phyloP scores from a whole-genome alignment of 2,888 invertebrate genomes.

The Orthosia cruda region DNA sequence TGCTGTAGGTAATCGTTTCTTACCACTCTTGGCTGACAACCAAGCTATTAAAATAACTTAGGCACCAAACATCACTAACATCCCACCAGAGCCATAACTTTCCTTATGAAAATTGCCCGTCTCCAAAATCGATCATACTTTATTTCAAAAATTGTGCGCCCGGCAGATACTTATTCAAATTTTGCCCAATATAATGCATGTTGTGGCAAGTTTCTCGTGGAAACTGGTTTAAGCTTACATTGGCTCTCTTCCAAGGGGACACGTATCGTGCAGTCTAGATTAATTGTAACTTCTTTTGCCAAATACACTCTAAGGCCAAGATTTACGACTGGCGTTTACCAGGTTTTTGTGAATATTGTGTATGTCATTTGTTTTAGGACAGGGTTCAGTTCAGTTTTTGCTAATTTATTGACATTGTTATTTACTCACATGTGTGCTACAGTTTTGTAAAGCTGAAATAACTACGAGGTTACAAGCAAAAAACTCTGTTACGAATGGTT shows the following conservation, averaged over 20 bases:
- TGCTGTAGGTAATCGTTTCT: background rate
- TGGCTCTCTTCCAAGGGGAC: constrained; percentile 81
- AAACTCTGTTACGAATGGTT: background rate
- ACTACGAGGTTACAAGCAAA: background rate
- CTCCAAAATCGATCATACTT: constrained; percentile 60
- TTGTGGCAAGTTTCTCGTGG: constrained; percentile 70
- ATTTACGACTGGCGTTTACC: constrained; percentile 78
- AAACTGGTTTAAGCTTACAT: constrained; percentile 68
- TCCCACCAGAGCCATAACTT: constrained; percentile 13
- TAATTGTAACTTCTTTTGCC: constrained; percentile 88
- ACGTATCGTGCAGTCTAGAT: constrained; percentile 80
- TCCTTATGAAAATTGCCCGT: constrained; percentile 50
- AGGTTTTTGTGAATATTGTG: constrained; percentile 75
- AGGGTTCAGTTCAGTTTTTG: constrained; percentile 24
- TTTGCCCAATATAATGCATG: constrained; percentile 67
- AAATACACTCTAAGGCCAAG: constrained; percentile 81
- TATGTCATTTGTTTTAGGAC: constrained; percentile 68
- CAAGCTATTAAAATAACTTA: constrained; percentile 40
- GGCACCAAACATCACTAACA: constrained; percentile 14
- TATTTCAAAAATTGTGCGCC: constrained; percentile 59
- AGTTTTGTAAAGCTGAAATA: background rate
- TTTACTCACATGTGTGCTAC: background rate
- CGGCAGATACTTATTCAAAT: constrained; percentile 67
- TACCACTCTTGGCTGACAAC: constrained; percentile 27
- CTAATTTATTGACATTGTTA: background rate